Evolutionary conservation across 2,797 vertebrate genomes (phyloP), one percentile per base, ranked within the genome.

Genomic region (Mergus octosetaceus): DNA sequence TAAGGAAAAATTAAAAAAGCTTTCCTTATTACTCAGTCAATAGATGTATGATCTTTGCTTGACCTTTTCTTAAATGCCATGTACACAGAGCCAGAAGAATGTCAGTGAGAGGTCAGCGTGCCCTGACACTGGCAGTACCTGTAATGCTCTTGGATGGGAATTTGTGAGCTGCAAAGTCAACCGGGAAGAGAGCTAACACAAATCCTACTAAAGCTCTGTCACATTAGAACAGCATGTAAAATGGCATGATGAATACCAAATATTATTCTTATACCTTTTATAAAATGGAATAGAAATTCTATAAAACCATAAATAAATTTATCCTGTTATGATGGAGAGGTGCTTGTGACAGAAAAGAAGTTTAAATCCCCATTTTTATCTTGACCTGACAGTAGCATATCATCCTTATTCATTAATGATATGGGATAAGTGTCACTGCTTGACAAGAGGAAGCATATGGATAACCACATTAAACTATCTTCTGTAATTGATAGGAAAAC

Each of bases 361-460:
- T 38, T 58, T 87, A 81, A 94, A 1, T 47, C 18, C 51, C 24
- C 17, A 4, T 20, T 81, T 32, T 74, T 36, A 51, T 39, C 36
- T 82, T 5, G 5, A 27, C 28, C n/a, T 32, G 14, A 21, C 2
- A 78, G 24, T 4, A 73, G 43, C 0, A 0, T 36, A 15, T 72
- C 5, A 19, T 81, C 74, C 36, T 32, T 27, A 24, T 53, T 85
- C 13, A 11, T 51, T 71, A 61, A 38, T 54, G 34, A 34, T 24
- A 20, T 11, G 38, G 47, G 25, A 57, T 16, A 81, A 64, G 61
- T 57, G 65, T 5, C 3, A 13, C 15, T 47, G n/a, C n/a, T 94
- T 79, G 77, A 41, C 57, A 54, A 60, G 69, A 79, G 21, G 18
- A 49, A 53, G 38, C n/a, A 7, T 57, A 36, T 30, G 45, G 34